phyloP scores from a whole-genome alignment of 2,113 vertebrate genomes.

The Cricetomys ansorgei region DNA sequence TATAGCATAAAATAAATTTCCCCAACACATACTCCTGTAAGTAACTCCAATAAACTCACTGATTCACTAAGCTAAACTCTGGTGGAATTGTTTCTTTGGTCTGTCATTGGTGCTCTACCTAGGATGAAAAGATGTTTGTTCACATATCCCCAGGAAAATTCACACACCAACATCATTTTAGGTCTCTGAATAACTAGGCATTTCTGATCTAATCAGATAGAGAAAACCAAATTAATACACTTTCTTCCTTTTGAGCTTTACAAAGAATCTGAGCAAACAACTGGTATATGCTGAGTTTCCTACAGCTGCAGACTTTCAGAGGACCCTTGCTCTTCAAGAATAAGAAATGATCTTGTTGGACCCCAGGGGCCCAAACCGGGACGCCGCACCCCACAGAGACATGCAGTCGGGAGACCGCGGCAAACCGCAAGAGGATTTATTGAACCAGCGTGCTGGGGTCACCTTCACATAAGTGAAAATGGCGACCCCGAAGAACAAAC shows the following conservation, averaged over 20 bases:
- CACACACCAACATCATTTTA: not conserved
- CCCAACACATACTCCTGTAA: not conserved
- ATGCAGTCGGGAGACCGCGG: too few relatives aligned
- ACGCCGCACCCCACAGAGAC: too few relatives aligned
- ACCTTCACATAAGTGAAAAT: too few relatives aligned
- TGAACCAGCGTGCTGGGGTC: too few relatives aligned
- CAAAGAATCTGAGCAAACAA: not conserved
- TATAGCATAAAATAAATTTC: too few relatives aligned
- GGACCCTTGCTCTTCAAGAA: slow-evolving; percentile 35
- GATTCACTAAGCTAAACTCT: not conserved
- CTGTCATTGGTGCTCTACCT: not conserved
- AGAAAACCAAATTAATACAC: not conserved
- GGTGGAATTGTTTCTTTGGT: not conserved
- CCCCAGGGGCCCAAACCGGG: too few relatives aligned
- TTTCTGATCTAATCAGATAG: slow-evolving; percentile 26
- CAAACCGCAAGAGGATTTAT: too few relatives aligned
- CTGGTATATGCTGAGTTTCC: slow-evolving; percentile 13
- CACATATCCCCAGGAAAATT: not conserved
- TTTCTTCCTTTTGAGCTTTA: not conserved
- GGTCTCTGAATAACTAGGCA: not conserved
- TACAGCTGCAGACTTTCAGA: slow-evolving; percentile 21
- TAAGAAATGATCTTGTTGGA: too few relatives aligned
- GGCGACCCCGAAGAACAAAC: too few relatives aligned
- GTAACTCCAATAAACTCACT: not conserved
- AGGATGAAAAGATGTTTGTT: not conserved